Evolutionary conservation across 1,140 invertebrate species (phyloP).

Genomic region (Drosophila arawakana): DNA sequence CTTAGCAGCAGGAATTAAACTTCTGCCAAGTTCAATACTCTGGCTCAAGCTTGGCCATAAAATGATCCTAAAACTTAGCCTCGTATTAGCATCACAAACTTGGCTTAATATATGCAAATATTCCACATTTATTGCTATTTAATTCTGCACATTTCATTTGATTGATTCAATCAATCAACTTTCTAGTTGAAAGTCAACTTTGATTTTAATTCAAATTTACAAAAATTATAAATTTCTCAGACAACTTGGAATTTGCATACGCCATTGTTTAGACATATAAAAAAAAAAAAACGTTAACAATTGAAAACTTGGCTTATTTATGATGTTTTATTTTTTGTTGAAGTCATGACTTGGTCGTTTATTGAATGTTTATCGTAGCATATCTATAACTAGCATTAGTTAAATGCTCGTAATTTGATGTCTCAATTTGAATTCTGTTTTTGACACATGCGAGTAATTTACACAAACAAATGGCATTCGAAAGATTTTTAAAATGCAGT

Average conservation of each 20-base stretch:
- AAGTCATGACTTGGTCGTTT: not conserved
- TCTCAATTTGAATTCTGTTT: not conserved
- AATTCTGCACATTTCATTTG: not conserved
- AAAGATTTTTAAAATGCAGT: not conserved
- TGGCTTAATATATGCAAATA: too few species aligned
- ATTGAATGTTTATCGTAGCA: not conserved
- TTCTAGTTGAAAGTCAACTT: not conserved
- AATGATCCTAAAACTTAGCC: too few species aligned
- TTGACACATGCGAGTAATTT: not conserved
- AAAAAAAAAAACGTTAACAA: too few species aligned
- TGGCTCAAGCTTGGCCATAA: too few species aligned
- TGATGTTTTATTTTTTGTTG: too few species aligned
- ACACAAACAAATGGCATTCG: not conserved
- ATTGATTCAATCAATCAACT: not conserved
- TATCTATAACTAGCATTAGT: not conserved
- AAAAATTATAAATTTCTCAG: not conserved
- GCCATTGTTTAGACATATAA: too few species aligned
- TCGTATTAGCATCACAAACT: too few species aligned
- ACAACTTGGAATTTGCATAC: too few species aligned
- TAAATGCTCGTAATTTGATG: conserved; percentile 2
- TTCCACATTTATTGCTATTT: too few species aligned
- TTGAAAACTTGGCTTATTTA: too few species aligned
- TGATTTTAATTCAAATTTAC: not conserved
- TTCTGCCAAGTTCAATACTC: too few species aligned
- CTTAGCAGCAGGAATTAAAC: too few species aligned